phyloP scores from a whole-genome alignment of 2,113 vertebrate genomes.

The Thermophis baileyi region DNA sequence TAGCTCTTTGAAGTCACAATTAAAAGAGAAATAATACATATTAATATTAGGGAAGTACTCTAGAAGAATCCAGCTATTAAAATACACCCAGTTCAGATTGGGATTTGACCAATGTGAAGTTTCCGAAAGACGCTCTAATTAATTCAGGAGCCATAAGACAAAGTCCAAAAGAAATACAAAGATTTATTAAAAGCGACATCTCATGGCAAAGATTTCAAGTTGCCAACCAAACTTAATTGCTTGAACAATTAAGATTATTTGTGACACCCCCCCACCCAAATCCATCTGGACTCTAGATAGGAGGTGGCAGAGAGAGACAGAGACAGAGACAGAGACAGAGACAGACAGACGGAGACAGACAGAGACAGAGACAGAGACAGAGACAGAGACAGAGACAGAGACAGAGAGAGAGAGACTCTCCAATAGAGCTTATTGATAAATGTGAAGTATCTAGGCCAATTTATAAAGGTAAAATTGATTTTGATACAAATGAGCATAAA shows the following conservation, averaged over 20 bases:
- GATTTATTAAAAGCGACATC: too few relatives aligned
- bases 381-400: too few relatives aligned
- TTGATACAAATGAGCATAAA: not conserved
- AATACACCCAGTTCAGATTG: not conserved
- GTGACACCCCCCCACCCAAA: accelerated
- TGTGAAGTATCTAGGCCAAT: not conserved
- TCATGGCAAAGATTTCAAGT: too few relatives aligned
- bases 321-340: too few relatives aligned
- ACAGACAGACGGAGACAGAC: too few relatives aligned
- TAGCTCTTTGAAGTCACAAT: not conserved
- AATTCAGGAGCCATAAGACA: too few relatives aligned
- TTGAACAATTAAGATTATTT: not conserved
- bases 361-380: too few relatives aligned
- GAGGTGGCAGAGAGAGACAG: not conserved
- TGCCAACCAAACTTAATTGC: not conserved
- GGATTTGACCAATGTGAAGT: too few relatives aligned
- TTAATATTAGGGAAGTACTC: not conserved
- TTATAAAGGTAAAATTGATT: not conserved
- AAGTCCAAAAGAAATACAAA: too few relatives aligned
- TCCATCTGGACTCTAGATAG: not conserved
- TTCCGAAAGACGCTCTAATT: too few relatives aligned
- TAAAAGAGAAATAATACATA: not conserved
- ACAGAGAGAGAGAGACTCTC: too few relatives aligned
- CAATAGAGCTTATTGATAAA: not conserved
- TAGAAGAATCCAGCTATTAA: not conserved